phyloP scores from a whole-genome alignment of 2,888 invertebrate genomes.

The Leptinotarsa rubiginosa region DNA sequence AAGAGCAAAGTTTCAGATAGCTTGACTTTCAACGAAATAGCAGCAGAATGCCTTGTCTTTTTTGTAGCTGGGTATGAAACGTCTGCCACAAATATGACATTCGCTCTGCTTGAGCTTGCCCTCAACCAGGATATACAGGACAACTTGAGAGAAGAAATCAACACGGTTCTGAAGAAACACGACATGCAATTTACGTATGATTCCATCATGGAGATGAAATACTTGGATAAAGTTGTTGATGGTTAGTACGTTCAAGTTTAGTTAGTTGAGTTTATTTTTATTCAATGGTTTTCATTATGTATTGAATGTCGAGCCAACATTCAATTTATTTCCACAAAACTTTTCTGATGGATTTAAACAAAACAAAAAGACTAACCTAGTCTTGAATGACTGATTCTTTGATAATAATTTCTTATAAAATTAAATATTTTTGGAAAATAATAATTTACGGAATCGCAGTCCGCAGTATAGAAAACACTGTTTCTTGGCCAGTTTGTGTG shows the following conservation, averaged over 20 bases:
- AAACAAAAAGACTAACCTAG: too few relatives aligned
- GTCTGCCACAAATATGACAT: conserved; percentile 48
- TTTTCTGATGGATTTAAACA: too few relatives aligned
- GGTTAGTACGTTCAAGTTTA: conserved; percentile 33
- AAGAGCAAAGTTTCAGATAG: not conserved
- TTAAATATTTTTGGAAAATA: too few relatives aligned
- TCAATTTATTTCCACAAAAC: too few relatives aligned
- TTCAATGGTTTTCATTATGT: too few relatives aligned
- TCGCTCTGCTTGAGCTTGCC: conserved; percentile 48
- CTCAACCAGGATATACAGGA: conserved; percentile 47
- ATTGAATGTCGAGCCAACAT: too few relatives aligned
- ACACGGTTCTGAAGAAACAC: conserved; percentile 42
- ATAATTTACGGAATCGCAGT: too few relatives aligned
- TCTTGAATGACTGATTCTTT: too few relatives aligned
- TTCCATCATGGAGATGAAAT: conserved; percentile 47
- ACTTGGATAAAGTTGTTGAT: conserved; percentile 48
- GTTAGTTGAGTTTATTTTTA: too few relatives aligned
- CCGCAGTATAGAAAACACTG: too few relatives aligned
- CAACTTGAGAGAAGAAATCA: conserved; percentile 45
- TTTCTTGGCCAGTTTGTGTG: too few relatives aligned
- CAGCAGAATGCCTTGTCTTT: conserved; percentile 47
- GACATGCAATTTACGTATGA: conserved; percentile 47
- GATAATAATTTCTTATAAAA: too few relatives aligned
- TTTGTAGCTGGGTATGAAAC: conserved; percentile 52
- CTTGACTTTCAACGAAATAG: conserved; percentile 25